Evolutionary conservation across 53 echinoderm and acorn worm genomes (phyloP).

Genomic region (Echinometra lucunter): DNA sequence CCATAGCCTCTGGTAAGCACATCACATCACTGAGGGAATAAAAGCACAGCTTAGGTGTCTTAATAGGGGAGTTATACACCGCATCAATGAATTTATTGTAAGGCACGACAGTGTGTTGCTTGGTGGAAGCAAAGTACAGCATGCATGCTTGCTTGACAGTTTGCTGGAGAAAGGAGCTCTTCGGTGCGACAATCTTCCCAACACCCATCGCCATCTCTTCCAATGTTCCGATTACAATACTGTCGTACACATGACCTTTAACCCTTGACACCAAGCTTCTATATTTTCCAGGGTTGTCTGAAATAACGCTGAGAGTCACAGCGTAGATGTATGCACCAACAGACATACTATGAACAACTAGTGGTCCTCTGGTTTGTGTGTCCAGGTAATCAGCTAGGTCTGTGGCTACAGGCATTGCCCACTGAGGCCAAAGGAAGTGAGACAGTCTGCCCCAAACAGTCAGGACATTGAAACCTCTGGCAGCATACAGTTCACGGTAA

Average conservation of each 20-base stretch:
- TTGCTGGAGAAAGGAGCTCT: conserved; percentile 57
- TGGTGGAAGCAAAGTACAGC: conserved; percentile 77
- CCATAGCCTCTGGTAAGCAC: conserved; percentile 74
- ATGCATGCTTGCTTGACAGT: conserved; percentile 7
- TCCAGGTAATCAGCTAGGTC: conserved; percentile 73
- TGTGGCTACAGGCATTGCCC: conserved; percentile 64
- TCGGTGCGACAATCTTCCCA: neutral
- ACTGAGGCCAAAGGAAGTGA: conserved; percentile 83
- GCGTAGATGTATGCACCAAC: conserved; percentile 87
- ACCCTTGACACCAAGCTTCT: conserved; percentile 64
- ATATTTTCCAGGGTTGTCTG: conserved; percentile 60
- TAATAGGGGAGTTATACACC: conserved; percentile 78
- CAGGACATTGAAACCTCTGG: conserved; percentile 85
- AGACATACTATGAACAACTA: conserved; percentile 85
- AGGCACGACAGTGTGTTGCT: conserved; percentile 72
- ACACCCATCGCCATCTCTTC: conserved; percentile 77
- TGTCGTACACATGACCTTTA: conserved; percentile 88
- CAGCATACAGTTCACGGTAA: conserved; percentile 80
- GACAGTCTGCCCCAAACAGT: conserved; percentile 72
- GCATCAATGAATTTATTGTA: conserved; percentile 72
- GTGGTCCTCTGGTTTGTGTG: conserved; percentile 62
- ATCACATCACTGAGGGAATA: conserved; percentile 76
- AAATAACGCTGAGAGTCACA: conserved; percentile 58
- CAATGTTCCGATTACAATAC: conserved; percentile 80
- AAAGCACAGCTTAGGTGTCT: conserved; percentile 72